These are phyloP conservation scores for Apeltes quadracus DNA, from an alignment of 2,113 vertebrate genomes.

Conservation along the genomic window DNA sequence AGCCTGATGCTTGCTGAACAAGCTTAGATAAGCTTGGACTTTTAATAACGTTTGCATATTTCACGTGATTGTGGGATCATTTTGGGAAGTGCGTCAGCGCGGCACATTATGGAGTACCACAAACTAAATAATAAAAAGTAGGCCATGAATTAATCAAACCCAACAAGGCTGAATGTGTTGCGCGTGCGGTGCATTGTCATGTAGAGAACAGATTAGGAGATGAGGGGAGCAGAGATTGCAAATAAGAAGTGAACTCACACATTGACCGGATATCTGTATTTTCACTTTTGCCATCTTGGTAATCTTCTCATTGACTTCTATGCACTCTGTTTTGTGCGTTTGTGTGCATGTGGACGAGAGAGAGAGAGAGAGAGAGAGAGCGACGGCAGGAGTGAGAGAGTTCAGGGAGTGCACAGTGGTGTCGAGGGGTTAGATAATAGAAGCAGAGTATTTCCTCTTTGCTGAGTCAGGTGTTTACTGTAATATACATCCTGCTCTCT, in stretches of 20 bases:
- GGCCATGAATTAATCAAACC: slow-evolving; percentile 7
- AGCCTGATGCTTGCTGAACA: slow-evolving; percentile 32
- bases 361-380: background rate
- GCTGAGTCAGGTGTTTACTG: slow-evolving; percentile 68
- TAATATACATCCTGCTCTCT: slow-evolving; percentile 52
- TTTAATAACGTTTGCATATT: slow-evolving; percentile 41
- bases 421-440: slow-evolving; percentile 49
- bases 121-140: slow-evolving; percentile 17
- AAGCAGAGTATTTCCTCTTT: slow-evolving; percentile 64
- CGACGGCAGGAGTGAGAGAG: background rate
- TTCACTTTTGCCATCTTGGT: background rate
- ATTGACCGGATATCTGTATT: background rate
- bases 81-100: slow-evolving; percentile 22
- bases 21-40: background rate
- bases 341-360: background rate
- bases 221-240: background rate
- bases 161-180: background rate
- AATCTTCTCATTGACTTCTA: background rate
- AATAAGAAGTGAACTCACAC: background rate
- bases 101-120: slow-evolving; percentile 23
- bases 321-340: background rate
- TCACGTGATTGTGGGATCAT: slow-evolving; percentile 33
- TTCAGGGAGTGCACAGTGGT: slow-evolving; percentile 19
- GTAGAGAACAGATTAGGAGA: background rate
- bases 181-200: background rate